Percentiles rank a stretch among this genome's conserved stretches.
phyloP scores from a whole-genome alignment of 2,113 vertebrate genomes.

The Cygnus atratus region DNA sequence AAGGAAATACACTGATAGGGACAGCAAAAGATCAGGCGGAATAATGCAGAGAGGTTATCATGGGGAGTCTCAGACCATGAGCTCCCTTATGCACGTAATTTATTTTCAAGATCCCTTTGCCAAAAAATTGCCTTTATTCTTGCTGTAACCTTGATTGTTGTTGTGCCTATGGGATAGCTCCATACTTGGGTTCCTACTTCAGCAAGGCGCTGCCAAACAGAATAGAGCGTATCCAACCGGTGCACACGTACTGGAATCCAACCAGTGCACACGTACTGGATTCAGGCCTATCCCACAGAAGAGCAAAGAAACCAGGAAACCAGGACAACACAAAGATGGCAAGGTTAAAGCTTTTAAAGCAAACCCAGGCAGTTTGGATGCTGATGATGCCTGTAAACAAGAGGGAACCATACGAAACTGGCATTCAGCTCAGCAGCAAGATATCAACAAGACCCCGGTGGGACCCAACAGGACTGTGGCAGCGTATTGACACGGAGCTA shows the following conservation, averaged over 20 bases:
- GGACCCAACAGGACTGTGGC: background rate
- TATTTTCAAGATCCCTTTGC: slow-evolving; percentile 8
- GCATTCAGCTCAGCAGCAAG: slow-evolving; percentile 6
- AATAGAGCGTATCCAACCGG: background rate
- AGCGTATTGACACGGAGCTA: slow-evolving; percentile 18
- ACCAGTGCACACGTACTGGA: background rate
- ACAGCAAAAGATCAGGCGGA: background rate
- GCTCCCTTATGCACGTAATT: background rate
- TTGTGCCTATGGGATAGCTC: background rate
- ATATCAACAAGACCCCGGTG: slow-evolving; percentile 20
- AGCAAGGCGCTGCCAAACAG: background rate
- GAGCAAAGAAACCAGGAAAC: background rate
- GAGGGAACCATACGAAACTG: slow-evolving; percentile 26
- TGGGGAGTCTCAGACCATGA: background rate
- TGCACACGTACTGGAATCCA: background rate
- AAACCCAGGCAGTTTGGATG: background rate
- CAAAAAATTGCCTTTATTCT: background rate
- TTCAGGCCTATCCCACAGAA: background rate
- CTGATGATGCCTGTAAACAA: slow-evolving; percentile 8
- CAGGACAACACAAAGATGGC: background rate
- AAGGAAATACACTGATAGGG: background rate
- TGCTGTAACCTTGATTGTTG: background rate
- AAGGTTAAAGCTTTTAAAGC: background rate
- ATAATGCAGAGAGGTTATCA: background rate
- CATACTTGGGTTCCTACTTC: background rate